Conservation (phyloP, 2,113 vertebrate species). For the Felis chaus region DNA sequence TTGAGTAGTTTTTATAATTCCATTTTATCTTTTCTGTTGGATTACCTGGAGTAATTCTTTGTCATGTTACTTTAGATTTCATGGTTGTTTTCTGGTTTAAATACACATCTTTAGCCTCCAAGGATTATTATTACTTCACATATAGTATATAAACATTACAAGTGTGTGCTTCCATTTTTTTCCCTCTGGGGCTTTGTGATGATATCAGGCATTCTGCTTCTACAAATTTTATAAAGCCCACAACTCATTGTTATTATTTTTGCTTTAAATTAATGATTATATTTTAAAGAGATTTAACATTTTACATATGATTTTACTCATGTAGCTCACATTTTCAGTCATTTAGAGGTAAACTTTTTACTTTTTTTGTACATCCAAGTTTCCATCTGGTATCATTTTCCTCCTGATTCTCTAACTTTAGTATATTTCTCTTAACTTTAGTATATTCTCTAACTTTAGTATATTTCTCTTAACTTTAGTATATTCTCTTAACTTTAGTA, state of each 20-base stretch:
- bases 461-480: no score
- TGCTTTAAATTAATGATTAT: background rate
- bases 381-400: background rate
- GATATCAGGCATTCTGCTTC: background rate
- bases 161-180: background rate
- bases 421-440: no score
- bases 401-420: background rate
- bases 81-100: background rate
- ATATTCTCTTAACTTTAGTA: background rate
- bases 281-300: background rate
- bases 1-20: background rate
- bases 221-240: background rate
- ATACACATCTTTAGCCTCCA: background rate
- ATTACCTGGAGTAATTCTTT: background rate
- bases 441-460: no score
- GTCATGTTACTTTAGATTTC: background rate
- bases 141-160: no score
- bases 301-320: background rate
- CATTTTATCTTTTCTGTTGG: background rate
- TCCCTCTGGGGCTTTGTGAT: background rate
- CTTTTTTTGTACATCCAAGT: background rate
- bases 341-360: background rate
- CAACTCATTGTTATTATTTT: background rate
- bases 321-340: background rate
- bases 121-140: background rate